Conservation (phyloP, 2,888 invertebrate species). For the Caenorhabditis auriculariae region DNA sequence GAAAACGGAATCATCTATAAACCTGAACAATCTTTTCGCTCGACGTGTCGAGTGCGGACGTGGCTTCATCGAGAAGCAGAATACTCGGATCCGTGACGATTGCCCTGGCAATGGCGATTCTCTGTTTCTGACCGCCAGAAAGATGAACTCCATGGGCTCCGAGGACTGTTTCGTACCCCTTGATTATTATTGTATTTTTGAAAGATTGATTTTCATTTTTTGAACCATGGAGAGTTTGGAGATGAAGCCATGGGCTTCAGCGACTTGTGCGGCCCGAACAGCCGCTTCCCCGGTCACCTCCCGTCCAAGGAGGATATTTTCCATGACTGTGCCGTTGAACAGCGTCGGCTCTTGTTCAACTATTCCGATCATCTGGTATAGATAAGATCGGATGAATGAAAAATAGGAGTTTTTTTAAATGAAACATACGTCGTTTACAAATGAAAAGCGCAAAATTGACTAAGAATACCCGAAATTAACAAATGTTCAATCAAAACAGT, state of each 20-base stretch:
- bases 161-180: slow-evolving; percentile 56
- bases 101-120: slow-evolving; percentile 64
- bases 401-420: background rate
- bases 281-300: slow-evolving; percentile 15
- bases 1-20: too few relatives aligned
- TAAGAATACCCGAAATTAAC: background rate
- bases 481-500: too few relatives aligned
- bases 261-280: slow-evolving; percentile 29
- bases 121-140: slow-evolving; percentile 65
- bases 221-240: slow-evolving; percentile 12
- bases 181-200: slow-evolving; percentile 3
- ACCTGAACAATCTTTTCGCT: slow-evolving; percentile 63
- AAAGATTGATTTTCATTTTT: background rate
- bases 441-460: background rate
- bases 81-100: slow-evolving; percentile 63
- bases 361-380: slow-evolving; percentile 35
- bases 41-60: slow-evolving; percentile 65
- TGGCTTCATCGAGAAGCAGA: slow-evolving; percentile 65
- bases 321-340: slow-evolving; percentile 45
- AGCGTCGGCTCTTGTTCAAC: slow-evolving; percentile 51
- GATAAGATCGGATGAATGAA: background rate
- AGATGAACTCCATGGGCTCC: slow-evolving; percentile 64
- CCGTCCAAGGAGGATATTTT: slow-evolving; percentile 43
- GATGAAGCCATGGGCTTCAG: slow-evolving; percentile 54
- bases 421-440: too few relatives aligned